phyloP scores from a whole-genome alignment of 2,797 vertebrate genomes.

The Phylloscopus collybita region DNA sequence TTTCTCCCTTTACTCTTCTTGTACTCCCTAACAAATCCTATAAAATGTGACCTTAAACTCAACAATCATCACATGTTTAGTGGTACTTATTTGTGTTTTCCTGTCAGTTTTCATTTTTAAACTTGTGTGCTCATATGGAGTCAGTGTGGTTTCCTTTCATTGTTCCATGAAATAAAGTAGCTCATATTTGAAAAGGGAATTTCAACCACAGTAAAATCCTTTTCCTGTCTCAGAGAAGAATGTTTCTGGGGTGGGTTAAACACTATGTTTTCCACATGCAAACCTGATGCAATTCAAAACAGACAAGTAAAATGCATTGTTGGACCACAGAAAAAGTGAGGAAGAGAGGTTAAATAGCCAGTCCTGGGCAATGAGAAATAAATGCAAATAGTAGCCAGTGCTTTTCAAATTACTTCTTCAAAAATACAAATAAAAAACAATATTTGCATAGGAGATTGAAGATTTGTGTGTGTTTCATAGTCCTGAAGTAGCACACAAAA shows the following conservation, averaged over 20 bases:
- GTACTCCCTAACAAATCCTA: neutral
- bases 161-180: neutral
- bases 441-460: neutral
- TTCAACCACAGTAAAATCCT: neutral
- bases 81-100: neutral
- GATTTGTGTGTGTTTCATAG: neutral
- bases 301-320: neutral
- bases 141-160: neutral
- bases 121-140: accelerated
- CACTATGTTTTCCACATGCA: neutral
- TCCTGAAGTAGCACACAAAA: neutral
- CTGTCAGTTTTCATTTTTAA: neutral
- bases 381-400: neutral
- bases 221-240: neutral
- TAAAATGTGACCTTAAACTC: neutral
- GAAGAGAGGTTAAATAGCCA: neutral
- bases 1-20: neutral
- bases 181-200: neutral
- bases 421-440: neutral
- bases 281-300: neutral
- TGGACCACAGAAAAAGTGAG: neutral
- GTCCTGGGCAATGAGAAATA: neutral
- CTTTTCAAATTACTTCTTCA: neutral
- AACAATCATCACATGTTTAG: neutral
- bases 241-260: neutral